Evolutionary conservation across 2,113 vertebrate species (phyloP).

Genomic region (Varanus salvator): DNA sequence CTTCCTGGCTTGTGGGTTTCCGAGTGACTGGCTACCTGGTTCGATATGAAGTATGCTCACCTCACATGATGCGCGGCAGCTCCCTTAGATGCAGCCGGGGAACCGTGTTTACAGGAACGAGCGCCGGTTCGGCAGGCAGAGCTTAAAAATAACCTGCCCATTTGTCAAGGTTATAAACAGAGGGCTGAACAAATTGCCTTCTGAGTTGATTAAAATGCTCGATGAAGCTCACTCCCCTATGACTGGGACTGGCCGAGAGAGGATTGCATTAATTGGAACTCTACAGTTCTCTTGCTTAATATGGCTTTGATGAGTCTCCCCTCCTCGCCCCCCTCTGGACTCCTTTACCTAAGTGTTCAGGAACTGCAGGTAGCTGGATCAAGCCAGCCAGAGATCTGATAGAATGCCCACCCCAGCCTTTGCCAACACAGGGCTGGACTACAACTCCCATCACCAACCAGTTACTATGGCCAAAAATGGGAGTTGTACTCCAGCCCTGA

Average conservation of each 20-base stretch:
- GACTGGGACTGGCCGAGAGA: slow-evolving; percentile 31
- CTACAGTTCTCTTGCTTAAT: slow-evolving; percentile 58
- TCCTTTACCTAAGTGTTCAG: not conserved
- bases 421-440: no score
- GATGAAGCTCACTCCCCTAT: not conserved
- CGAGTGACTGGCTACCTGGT: slow-evolving; percentile 33
- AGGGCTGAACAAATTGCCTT: slow-evolving; percentile 71
- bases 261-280: slow-evolving; percentile 52
- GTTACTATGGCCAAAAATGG: no score
- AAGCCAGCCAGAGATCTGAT: not conserved
- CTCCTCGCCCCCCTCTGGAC: slow-evolving; percentile 14
- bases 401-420: no score
- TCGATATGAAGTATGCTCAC: not conserved
- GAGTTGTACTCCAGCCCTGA: no score
- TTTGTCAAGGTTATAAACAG: slow-evolving; percentile 74
- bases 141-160: slow-evolving; percentile 67
- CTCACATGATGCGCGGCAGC: not conserved
- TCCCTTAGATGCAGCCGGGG: slow-evolving; percentile 2
- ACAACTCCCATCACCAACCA: no score
- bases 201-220: slow-evolving; percentile 70
- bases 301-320: slow-evolving; percentile 65
- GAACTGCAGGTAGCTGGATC: not conserved
- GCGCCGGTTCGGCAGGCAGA: slow-evolving; percentile 2
- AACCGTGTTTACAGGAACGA: slow-evolving; percentile 35
- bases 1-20: not conserved